Conservation (phyloP, 92 coral and sea anemone genomes). For the Chrysogorgia sp. region DNA sequence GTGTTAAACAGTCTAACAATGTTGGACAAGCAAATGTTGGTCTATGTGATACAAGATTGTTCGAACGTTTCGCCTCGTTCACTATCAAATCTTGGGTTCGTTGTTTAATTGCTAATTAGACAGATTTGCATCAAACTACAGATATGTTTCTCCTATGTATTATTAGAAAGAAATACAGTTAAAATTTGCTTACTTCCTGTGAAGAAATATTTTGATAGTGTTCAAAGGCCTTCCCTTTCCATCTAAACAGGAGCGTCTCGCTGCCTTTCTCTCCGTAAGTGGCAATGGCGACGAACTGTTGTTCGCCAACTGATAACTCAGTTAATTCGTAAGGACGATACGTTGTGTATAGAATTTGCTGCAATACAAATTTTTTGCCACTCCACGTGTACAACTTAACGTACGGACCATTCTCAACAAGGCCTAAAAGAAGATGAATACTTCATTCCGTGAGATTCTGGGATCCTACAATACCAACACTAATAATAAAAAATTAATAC, state of each 20-base stretch:
- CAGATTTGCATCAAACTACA: background rate
- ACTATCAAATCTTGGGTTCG: too few relatives aligned
- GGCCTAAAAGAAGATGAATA: slow-evolving; percentile 58
- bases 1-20: too few relatives aligned
- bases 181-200: slow-evolving; percentile 58
- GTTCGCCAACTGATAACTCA: slow-evolving; percentile 68
- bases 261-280: slow-evolving; percentile 60
- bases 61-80: too few relatives aligned
- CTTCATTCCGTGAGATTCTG: background rate
- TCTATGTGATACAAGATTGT: too few relatives aligned
- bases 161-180: background rate
- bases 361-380: slow-evolving; percentile 69
- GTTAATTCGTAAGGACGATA: slow-evolving; percentile 82
- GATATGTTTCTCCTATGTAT: background rate
- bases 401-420: slow-evolving; percentile 74
- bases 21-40: too few relatives aligned
- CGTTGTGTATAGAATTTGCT: slow-evolving; percentile 66
- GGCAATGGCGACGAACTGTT: slow-evolving; percentile 75
- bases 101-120: too few relatives aligned
- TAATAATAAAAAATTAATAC: background rate
- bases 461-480: background rate
- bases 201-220: slow-evolving; percentile 83
- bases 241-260: slow-evolving; percentile 71
- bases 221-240: slow-evolving; percentile 84
- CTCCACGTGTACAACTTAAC: slow-evolving; percentile 81